Conservation (phyloP, 2,888 invertebrate genomes). For the Drosophila diplacantha region DNA sequence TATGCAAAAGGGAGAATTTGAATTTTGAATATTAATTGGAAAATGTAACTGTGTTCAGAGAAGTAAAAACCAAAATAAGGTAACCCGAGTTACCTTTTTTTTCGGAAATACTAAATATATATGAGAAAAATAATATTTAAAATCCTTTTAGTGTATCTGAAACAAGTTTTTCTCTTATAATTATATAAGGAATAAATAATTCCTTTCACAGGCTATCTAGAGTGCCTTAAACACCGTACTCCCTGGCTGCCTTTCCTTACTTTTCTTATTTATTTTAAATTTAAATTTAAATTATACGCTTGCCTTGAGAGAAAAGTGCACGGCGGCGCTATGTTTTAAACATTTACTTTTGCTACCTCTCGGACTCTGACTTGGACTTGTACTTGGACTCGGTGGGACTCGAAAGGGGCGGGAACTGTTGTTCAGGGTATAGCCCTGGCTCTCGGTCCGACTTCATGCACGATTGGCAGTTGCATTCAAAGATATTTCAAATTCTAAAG, state of each 20-base stretch:
- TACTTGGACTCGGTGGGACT: background rate
- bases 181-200: background rate
- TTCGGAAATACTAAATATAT: no score
- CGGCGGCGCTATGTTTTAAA: slow-evolving; percentile 66
- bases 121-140: no score
- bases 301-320: slow-evolving; percentile 63
- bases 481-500: slow-evolving; percentile 66
- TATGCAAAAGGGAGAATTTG: slow-evolving; percentile 1
- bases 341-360: slow-evolving; percentile 46
- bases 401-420: slow-evolving; percentile 13
- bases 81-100: no score
- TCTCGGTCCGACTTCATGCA: slow-evolving; percentile 61
- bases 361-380: background rate
- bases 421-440: slow-evolving; percentile 16
- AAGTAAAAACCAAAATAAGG: no score
- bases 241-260: slow-evolving; percentile 18
- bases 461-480: slow-evolving; percentile 76
- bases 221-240: background rate
- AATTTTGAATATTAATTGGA: slow-evolving; percentile 6
- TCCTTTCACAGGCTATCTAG: background rate
- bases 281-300: slow-evolving; percentile 63
- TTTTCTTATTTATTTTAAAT: slow-evolving; percentile 59
- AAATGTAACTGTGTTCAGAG: background rate
- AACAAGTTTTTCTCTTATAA: no score
- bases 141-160: no score